A percentile compares a stretch with the other conserved stretches of the same genome.
phyloP scores from a whole-genome alignment of 1,140 invertebrate species.

The Drosophila nigromelanica region DNA sequence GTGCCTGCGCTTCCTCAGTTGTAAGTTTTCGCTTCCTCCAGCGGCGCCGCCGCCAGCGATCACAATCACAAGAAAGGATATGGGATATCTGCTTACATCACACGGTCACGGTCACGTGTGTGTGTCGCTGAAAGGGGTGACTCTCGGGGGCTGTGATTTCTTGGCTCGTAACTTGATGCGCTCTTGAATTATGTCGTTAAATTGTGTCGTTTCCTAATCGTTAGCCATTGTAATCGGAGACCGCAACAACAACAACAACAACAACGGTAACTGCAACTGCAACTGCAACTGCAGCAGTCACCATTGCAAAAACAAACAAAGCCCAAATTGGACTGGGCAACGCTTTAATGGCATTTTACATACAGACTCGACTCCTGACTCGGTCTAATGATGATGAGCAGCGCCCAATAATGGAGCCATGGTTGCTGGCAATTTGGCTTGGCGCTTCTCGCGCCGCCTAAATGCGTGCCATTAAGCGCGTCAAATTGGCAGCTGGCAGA shows the following conservation, averaged over 20 bases:
- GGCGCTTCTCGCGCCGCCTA: constrained; percentile 29
- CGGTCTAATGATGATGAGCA: constrained; percentile 72
- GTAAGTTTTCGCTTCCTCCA: constrained; percentile 79
- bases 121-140: constrained; percentile 61
- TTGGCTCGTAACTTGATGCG: constrained; percentile 68
- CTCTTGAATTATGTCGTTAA: constrained; percentile 82
- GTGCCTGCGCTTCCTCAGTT: constrained; percentile 67
- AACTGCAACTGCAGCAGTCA: too few relatives aligned
- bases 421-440: constrained; percentile 48
- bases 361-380: constrained; percentile 9
- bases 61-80: constrained; percentile 73
- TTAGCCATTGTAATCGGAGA: constrained; percentile 69
- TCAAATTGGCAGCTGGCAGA: constrained; percentile 74
- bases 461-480: constrained; percentile 67
- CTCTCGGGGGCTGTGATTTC: constrained; percentile 31
- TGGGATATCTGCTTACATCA: constrained; percentile 75
- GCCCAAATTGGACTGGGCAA: constrained; percentile 22
- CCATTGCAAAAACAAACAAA: constrained; percentile 67
- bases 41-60: constrained; percentile 42
- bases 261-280: constrained; percentile 8
- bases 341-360: constrained; percentile 48
- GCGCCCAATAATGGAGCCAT: constrained; percentile 61
- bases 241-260: constrained; percentile 13
- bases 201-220: constrained; percentile 81
- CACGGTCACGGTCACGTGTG: constrained; percentile 43